A percentile compares a stretch with the other conserved stretches of the same genome.
Conservation (phyloP, 2,888 invertebrate species). For the Magallana nippona region DNA sequence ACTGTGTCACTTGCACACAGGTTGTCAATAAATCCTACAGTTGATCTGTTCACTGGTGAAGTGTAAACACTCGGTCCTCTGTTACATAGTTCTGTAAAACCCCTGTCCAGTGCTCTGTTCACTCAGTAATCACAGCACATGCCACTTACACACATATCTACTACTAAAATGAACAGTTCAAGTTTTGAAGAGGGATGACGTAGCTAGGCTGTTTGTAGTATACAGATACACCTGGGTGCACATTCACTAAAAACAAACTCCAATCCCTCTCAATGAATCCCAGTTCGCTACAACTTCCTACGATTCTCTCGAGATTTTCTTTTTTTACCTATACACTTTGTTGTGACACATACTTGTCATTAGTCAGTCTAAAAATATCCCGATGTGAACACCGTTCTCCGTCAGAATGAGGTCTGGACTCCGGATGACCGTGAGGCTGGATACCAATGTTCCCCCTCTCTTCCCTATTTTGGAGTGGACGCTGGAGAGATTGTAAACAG, state of each 20-base stretch:
- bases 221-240: conserved; percentile 19
- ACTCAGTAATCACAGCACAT: conserved; percentile 18
- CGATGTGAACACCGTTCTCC: background rate
- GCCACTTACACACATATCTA: conserved; percentile 31
- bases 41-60: background rate
- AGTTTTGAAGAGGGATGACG: conserved; percentile 29
- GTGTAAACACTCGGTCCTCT: conserved; percentile 8
- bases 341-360: conserved; percentile 22
- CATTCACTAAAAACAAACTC: conserved; percentile 31
- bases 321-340: conserved; percentile 23
- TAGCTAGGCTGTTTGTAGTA: background rate
- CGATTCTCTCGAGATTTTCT: background rate
- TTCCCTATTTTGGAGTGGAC: conserved; percentile 23
- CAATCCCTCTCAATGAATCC: conserved; percentile 17
- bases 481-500: conserved; percentile 18
- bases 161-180: conserved; percentile 21
- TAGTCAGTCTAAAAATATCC: conserved; percentile 24
- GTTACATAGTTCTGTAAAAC: conserved; percentile 30
- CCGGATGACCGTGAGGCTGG: background rate
- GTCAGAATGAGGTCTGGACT: background rate
- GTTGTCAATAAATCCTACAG: conserved; percentile 8
- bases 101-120: conserved; percentile 8
- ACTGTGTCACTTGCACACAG: conserved; percentile 26
- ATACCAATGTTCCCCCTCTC: conserved; percentile 21
- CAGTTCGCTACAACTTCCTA: conserved; percentile 15